A percentile compares a stretch with the other conserved stretches of the same genome.
These are phyloP conservation scores for Megalops cyprinoides DNA, from an alignment of 2,797 vertebrate species.

Conservation along the genomic window DNA sequence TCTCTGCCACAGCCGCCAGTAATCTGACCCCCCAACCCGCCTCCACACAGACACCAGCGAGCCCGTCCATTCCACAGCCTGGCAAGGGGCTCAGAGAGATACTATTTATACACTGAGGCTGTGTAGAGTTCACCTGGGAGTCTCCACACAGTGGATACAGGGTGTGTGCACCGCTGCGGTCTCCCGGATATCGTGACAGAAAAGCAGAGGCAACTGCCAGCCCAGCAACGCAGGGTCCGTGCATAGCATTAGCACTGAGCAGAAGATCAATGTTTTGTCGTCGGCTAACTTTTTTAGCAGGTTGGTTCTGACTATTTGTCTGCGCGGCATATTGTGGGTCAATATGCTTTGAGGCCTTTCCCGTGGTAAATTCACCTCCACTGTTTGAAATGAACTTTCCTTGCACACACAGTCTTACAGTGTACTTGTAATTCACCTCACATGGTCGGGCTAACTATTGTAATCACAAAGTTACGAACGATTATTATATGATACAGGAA, in stretches of 20 bases:
- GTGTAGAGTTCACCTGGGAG: conserved; percentile 6
- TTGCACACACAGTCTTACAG: too few relatives aligned
- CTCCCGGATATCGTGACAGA: background rate
- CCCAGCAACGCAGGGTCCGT: too few relatives aligned
- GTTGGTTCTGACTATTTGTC: background rate
- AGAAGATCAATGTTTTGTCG: too few relatives aligned
- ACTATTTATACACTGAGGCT: conserved; percentile 24
- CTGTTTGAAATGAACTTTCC: too few relatives aligned
- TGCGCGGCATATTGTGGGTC: background rate
- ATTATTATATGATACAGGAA: background rate
- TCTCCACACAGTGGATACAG: conserved; percentile 4
- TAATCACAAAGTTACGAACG: too few relatives aligned
- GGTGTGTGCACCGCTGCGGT: too few relatives aligned
- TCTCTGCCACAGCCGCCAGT: background rate
- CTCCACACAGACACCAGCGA: background rate
- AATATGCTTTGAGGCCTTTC: background rate
- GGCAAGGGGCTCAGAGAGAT: background rate
- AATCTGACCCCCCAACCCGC: background rate
- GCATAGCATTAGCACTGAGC: too few relatives aligned
- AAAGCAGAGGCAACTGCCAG: too few relatives aligned
- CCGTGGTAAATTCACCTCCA: background rate
- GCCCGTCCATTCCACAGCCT: background rate
- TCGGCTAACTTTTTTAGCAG: too few relatives aligned
- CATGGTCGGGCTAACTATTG: too few relatives aligned
- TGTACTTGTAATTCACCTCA: too few relatives aligned